Evolutionary conservation across 2,113 vertebrate species (phyloP), one percentile per base, ranked within the genome.

Genomic region (Cyprichromis sp.): DNA sequence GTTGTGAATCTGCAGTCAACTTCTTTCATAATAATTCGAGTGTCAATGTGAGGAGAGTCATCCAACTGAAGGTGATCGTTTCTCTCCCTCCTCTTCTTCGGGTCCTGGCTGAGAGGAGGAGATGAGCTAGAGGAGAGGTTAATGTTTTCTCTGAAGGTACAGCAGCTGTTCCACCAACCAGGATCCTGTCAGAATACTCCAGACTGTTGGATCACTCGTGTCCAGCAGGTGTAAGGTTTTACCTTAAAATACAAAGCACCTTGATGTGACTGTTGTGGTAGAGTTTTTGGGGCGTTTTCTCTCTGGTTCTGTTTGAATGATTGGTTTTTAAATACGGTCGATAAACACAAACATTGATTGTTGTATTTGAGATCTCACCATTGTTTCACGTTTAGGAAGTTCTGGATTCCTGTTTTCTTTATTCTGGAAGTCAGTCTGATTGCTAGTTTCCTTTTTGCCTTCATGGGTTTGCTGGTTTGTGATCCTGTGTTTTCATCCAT

Each of bases 1-100:
- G 89, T 89, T 84, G 93, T 95, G 95, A 93, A 96, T 95, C 95
- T 95, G 85, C 82, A 47, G 53, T 73, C 78, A 81, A 91, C 95
- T 93, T 91, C 93, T 91, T 96, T 93, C 94, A 96, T 95, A 95
- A 95, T 95, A 95, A 96, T 96, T 93, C 68, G 68, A 47, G 80
- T 92, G 92, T 95, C 61, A 66, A 2, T 66, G 61, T 66, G 61
- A 76, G 88, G 73, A 42, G 31, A 73, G 89, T 87, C 76, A 84
- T 91, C 85, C 92, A 94, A 95, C 93, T 71, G 86, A 93, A 87
- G n/a, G 34, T 68, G 61, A 0, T 68, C 2, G 38, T 73, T 73
- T 26, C 40, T 26, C 68, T 73, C 8, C 40, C 82, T 76, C 80
- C 66, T 87, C 81, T 73, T 85, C 88, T 87, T 89, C 87, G 63